phyloP scores from a whole-genome alignment of 2,113 vertebrate species.

The Arvicanthis niloticus region DNA sequence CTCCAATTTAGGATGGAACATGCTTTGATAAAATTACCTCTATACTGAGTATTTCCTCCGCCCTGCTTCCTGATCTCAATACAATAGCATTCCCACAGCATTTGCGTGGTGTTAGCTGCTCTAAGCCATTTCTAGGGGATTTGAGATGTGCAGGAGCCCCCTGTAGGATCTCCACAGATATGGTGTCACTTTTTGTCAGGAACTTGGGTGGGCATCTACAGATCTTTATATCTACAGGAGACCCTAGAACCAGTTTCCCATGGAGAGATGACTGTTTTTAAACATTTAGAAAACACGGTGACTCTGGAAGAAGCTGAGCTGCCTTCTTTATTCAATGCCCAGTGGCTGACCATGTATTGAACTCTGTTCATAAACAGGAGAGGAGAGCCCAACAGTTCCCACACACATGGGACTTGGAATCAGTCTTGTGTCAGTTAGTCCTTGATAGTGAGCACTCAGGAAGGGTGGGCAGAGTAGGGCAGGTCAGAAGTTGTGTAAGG shows the following conservation, averaged over 20 bases:
- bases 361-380: too few relatives aligned
- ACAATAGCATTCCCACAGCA: neutral
- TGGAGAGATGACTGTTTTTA: neutral
- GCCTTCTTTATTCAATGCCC: neutral
- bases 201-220: neutral
- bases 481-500: fast-evolving
- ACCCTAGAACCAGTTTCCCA: neutral
- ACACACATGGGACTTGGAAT: neutral
- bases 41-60: neutral
- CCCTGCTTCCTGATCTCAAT: neutral
- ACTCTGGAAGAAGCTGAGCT: too few relatives aligned
- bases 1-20: neutral
- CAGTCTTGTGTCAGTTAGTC: neutral
- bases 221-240: neutral
- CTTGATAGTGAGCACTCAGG: neutral
- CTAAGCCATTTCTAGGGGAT: neutral
- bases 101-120: neutral
- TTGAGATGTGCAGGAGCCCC: neutral
- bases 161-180: neutral
- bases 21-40: neutral
- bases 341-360: fast-evolving
- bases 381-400: neutral
- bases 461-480: too few relatives aligned
- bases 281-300: neutral
- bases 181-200: neutral